Base-by-base conservation (phyloP, 1,140 invertebrate genomes). In the Battus philenor region DNA sequence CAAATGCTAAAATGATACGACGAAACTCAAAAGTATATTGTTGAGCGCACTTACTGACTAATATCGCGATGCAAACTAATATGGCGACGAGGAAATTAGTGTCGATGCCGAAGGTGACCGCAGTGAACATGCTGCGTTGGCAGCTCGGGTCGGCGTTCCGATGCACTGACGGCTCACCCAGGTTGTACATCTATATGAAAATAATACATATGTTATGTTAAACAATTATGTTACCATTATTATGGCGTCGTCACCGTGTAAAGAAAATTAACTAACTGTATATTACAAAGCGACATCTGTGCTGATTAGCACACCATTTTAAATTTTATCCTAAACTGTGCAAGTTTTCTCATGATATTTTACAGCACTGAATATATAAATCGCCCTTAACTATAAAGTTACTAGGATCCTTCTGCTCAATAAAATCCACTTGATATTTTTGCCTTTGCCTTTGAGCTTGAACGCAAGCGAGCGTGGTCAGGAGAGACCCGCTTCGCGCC, bases 11-110 rank as follows among this genome's bases (percentile, higher is more conserved):
- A n/a, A n/a, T n/a, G n/a, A n/a, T n/a, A n/a, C n/a, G n/a, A n/a
- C n/a, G n/a, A n/a, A n/a, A n/a, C n/a, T n/a, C n/a, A n/a, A n/a
- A n/a, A n/a, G n/a, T n/a, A 29, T 18, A 9, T 43, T 17, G 5
- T 27, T 26, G 0, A 22, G 8, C 31, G 47, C 69, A 90, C 90
- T 90, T 68, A 91, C 90, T 92, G 50, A 95, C 79, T 53, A 95
- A 76, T 45, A 95, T 90, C 0, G 91, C 89, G 45, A 95, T 89
- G 68, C 94, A 95, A 0, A 94, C 91, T 5, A 95, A 79, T 49
- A 96, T 92, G n/a, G 93, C 93, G 7, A 95, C 91, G 5, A 95
- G 81, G 59, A 96, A 95, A 66, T 93, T 95, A 0, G 91, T 90
- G 68, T 94, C 92, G 34, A 95, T 94, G 8, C 93, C 92, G 53